Percentiles rank a stretch among this genome's conserved stretches.
phyloP scores from a whole-genome alignment of 2,113 vertebrate species.

The Manacus vitellinus region DNA sequence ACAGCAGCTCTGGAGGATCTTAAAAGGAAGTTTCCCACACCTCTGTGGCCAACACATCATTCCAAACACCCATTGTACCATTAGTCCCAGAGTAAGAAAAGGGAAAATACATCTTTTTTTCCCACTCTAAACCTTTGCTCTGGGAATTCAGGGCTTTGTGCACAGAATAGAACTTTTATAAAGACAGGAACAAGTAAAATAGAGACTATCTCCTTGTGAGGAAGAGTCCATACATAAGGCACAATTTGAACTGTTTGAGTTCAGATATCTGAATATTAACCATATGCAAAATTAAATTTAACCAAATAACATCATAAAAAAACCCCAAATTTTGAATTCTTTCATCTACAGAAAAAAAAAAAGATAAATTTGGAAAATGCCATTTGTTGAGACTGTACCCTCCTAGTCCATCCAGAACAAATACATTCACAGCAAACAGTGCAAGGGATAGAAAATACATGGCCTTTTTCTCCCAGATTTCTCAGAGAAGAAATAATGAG shows the following conservation, averaged over 20 bases:
- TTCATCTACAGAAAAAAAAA: background rate
- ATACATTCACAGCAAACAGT: background rate
- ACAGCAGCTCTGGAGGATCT: background rate
- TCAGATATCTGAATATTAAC: background rate
- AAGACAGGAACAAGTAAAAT: background rate
- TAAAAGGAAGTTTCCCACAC: background rate
- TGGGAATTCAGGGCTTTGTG: background rate
- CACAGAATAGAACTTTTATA: background rate
- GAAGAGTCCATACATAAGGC: background rate
- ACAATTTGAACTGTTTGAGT: background rate
- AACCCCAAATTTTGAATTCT: background rate
- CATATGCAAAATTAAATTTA: background rate
- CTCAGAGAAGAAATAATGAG: slow-evolving; percentile 38
- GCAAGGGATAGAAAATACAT: slow-evolving; percentile 8
- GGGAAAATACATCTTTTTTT: background rate
- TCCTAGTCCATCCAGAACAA: background rate
- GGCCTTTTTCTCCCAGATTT: slow-evolving; percentile 30
- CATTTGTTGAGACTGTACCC: background rate
- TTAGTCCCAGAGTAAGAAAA: background rate
- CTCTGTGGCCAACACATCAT: background rate
- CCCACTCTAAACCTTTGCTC: background rate
- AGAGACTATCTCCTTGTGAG: background rate
- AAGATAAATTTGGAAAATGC: background rate
- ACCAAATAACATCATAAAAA: background rate
- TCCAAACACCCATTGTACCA: background rate